These are phyloP conservation scores for Perdix hodgsoniae DNA, from an alignment of 2,797 vertebrate genomes.

Conservation along the genomic window DNA sequence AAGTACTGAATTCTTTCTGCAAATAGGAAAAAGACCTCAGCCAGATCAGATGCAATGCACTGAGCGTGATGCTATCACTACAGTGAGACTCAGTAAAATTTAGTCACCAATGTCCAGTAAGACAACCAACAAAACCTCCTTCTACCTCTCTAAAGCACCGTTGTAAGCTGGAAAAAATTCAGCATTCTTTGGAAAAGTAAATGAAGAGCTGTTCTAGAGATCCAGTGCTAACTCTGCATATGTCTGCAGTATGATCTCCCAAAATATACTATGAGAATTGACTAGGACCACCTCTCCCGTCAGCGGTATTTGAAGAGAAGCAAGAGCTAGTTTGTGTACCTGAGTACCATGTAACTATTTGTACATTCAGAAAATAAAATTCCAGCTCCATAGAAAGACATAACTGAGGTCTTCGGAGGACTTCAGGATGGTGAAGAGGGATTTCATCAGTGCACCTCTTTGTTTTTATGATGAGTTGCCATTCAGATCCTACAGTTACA, in stretches of 20 bases:
- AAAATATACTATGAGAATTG: background rate
- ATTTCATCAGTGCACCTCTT: background rate
- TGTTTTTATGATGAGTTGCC: background rate
- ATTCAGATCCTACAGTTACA: background rate
- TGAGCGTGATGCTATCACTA: background rate
- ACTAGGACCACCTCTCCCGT: background rate
- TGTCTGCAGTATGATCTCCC: background rate
- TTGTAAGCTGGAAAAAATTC: background rate
- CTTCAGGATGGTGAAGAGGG: background rate
- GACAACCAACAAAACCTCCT: background rate
- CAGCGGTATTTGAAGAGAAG: background rate
- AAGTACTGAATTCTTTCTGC: background rate
- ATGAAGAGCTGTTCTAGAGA: background rate
- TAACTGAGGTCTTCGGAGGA: background rate
- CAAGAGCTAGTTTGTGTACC: background rate
- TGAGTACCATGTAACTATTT: background rate
- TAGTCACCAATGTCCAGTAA: background rate
- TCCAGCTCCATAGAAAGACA: background rate
- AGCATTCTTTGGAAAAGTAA: background rate
- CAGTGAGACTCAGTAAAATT: background rate
- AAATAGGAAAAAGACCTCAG: background rate
- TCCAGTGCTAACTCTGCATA: background rate
- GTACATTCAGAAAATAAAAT: background rate
- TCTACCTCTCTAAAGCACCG: background rate
- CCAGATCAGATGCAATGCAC: background rate